Evolutionary conservation across 2,797 vertebrate genomes (phyloP).

Genomic region (Chlorospingus flavigularis): DNA sequence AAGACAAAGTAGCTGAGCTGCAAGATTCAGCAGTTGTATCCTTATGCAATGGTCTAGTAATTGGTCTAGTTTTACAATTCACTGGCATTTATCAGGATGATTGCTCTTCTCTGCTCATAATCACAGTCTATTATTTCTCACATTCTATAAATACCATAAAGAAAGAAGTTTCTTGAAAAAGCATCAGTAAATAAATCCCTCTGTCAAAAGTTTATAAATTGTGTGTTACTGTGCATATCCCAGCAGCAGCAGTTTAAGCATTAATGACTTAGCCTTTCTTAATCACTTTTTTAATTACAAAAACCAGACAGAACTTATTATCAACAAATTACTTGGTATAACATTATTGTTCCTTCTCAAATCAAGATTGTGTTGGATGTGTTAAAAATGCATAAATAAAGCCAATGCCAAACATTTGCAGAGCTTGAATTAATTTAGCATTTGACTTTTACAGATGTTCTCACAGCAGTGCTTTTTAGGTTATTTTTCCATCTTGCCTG

Average conservation of each 20-base stretch:
- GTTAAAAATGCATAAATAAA: slow-evolving; percentile 11
- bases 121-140: background rate
- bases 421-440: background rate
- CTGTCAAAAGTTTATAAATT: slow-evolving; percentile 37
- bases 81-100: background rate
- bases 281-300: slow-evolving; percentile 55
- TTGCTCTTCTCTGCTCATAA: background rate
- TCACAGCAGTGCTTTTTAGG: background rate
- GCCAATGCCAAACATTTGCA: background rate
- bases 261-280: slow-evolving; percentile 34
- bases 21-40: background rate
- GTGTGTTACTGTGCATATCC: background rate
- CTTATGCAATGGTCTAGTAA: background rate
- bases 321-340: slow-evolving; percentile 36
- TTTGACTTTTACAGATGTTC: background rate
- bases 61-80: background rate
- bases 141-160: slow-evolving; percentile 3
- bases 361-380: background rate
- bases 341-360: slow-evolving; percentile 38
- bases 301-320: slow-evolving; percentile 40
- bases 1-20: background rate
- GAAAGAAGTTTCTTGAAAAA: background rate
- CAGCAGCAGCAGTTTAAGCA: background rate
- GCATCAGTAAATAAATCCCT: slow-evolving; percentile 26
- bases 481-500: background rate